Evolutionary conservation across 2,797 vertebrate genomes (phyloP).

Genomic region (Argentina silus): DNA sequence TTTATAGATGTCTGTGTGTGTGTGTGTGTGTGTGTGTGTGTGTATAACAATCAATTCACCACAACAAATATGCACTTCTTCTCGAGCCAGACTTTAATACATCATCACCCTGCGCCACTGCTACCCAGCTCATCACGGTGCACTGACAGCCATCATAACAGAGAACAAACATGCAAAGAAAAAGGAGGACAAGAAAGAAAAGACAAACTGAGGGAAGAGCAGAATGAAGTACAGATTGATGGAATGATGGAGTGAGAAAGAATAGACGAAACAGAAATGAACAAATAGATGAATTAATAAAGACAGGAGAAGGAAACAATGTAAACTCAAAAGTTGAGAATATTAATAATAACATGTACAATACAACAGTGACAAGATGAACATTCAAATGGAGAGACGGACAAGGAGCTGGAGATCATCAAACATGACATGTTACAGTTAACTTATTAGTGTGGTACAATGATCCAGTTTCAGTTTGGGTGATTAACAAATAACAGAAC

Average conservation of each 20-base stretch:
- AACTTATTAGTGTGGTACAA: not conserved
- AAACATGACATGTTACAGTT: conserved; percentile 6
- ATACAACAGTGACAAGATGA: conserved; percentile 8
- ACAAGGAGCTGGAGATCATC: not conserved
- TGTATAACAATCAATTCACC: too few relatives aligned
- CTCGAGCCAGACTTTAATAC: conserved; percentile 39
- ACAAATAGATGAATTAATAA: not conserved
- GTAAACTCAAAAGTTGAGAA: conserved; percentile 3
- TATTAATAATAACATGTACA: not conserved
- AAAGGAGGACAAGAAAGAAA: not conserved
- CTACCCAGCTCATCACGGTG: not conserved
- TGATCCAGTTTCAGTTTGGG: not conserved
- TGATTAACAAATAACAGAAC: conserved; percentile 1
- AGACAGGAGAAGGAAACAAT: not conserved
- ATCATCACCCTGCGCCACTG: conserved; percentile 32
- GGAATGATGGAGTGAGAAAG: conserved; percentile 14
- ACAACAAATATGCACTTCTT: conserved; percentile 1
- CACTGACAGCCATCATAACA: not conserved
- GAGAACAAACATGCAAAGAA: not conserved
- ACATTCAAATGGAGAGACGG: conserved; percentile 8
- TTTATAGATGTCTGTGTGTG: too few relatives aligned
- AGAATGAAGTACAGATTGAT: conserved; percentile 17
- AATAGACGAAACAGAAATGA: not conserved
- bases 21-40: too few relatives aligned
- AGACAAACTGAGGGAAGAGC: not conserved